phyloP scores from a whole-genome alignment of 2,888 invertebrate genomes.

The Cerastis leucographa region DNA sequence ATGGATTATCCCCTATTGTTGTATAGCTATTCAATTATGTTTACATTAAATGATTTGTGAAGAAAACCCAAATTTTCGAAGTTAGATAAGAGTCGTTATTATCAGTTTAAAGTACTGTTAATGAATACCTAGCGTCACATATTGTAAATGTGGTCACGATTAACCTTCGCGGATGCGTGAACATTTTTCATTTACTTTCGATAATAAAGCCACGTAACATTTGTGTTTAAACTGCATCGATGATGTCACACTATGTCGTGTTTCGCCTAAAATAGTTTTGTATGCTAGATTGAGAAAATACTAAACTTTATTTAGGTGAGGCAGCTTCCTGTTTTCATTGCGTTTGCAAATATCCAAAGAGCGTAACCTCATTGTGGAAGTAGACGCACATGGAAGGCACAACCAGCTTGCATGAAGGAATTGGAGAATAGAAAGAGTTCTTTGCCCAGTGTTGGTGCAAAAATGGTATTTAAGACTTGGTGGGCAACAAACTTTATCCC shows the following conservation, averaged over 20 bases:
- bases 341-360: background rate
- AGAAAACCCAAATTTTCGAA: constrained; percentile 13
- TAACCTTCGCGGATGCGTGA: constrained; percentile 35
- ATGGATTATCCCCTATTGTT: too few relatives aligned
- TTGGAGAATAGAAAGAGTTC: background rate
- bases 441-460: background rate
- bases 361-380: background rate
- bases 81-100: constrained; percentile 37
- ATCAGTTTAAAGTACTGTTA: constrained; percentile 13
- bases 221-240: constrained; percentile 44
- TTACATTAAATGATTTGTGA: background rate
- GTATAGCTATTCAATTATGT: background rate
- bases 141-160: constrained; percentile 28
- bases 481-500: background rate
- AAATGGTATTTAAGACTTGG: background rate
- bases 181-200: constrained; percentile 31
- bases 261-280: constrained; percentile 43
- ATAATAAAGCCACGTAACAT: constrained; percentile 10
- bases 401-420: background rate
- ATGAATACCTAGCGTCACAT: background rate
- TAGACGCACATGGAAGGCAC: background rate
- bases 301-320: constrained; percentile 29
- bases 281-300: constrained; percentile 20
- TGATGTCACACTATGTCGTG: constrained; percentile 50
- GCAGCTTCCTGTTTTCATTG: constrained; percentile 6